Evolutionary conservation across 2,113 vertebrate genomes (phyloP).

Genomic region (Sprattus sprattus): DNA sequence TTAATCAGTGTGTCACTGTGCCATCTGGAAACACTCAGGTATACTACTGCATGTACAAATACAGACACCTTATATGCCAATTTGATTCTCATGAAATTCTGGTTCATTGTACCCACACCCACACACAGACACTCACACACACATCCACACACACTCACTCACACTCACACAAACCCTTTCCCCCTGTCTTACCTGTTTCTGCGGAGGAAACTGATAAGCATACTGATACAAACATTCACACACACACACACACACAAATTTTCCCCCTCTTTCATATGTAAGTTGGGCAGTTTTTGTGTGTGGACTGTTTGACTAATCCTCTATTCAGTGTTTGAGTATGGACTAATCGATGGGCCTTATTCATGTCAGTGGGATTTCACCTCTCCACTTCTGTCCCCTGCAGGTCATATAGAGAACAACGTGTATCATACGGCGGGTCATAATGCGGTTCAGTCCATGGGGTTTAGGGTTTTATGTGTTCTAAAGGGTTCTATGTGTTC

Average conservation of each 20-base stretch:
- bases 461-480: no score
- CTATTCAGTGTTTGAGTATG: not conserved
- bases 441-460: no score
- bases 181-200: not conserved
- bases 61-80: not conserved
- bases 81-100: no score
- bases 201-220: constrained; percentile 7
- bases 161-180: not conserved
- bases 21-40: not conserved
- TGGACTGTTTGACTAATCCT: no score
- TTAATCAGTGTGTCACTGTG: no score
- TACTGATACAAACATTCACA: not conserved
- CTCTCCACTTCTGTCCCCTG: not conserved
- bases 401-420: not conserved
- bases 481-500: no score
- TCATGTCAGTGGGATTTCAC: not conserved
- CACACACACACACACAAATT: not conserved
- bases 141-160: not conserved
- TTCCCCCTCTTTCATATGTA: not conserved
- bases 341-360: not conserved
- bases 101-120: not conserved
- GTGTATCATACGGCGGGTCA: no score
- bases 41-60: not conserved
- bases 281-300: not conserved
- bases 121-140: constrained; percentile 1